These are phyloP conservation scores for Aptenodytes forsteri DNA, from an alignment of 2,113 vertebrate genomes.

Conservation along the genomic window DNA sequence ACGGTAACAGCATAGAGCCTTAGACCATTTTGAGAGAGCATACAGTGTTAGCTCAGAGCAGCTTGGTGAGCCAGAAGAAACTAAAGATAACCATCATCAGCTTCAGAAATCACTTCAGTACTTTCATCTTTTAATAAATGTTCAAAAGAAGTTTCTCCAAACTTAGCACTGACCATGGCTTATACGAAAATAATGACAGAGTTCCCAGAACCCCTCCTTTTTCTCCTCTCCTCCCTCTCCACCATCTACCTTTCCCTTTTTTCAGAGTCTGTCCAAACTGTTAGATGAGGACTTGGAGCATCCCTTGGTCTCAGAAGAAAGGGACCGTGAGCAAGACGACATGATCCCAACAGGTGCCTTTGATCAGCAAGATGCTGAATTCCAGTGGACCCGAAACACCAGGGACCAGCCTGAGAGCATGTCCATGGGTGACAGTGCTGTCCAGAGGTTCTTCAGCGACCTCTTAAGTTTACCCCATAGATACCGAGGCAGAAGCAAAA, in stretches of 20 bases:
- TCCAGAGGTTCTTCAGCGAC: constrained; percentile 9
- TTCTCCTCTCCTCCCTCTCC: neutral
- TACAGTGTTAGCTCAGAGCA: neutral
- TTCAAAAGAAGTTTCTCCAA: neutral
- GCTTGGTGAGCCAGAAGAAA: neutral
- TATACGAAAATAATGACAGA: neutral
- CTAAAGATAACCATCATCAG: neutral
- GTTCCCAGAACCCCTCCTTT: neutral
- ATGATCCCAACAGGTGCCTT: neutral
- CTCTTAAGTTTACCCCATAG: neutral
- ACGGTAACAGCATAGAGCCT: neutral
- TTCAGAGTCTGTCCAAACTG: constrained; percentile 40
- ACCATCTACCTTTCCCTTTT: neutral
- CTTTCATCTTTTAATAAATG: neutral
- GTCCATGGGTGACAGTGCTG: neutral
- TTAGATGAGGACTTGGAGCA: constrained; percentile 52
- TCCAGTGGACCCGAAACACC: neutral
- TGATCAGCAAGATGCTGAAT: neutral
- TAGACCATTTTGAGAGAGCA: neutral
- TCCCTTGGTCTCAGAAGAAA: neutral
- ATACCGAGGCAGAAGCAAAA: constrained; percentile 47
- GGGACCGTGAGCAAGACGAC: neutral
- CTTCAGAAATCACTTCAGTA: neutral
- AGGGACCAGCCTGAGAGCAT: neutral
- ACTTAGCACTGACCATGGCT: neutral